Base-by-base conservation (phyloP, 2,888 invertebrate genomes). In the Lasioglossum calceatum region DNA sequence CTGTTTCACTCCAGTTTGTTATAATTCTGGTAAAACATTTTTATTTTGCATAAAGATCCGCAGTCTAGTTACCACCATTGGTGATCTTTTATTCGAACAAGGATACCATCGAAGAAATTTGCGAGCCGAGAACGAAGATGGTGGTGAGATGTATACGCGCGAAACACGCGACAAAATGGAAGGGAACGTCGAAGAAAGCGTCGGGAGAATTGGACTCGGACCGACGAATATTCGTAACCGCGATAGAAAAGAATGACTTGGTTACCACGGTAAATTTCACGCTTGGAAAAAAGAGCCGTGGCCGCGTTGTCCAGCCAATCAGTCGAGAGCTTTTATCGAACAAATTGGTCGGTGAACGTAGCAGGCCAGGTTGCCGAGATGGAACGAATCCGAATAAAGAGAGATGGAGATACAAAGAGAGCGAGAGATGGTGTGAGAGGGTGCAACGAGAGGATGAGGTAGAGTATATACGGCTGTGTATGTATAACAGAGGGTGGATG, bases 281-380 rank as follows among this genome's bases (percentile, higher is more conserved):
- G 87, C 88, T 85, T 58, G 84, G 89, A 90, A 85, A 93, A 93
- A 92, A 93, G 92, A 92, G 91, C 90, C 85, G 94, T 91, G 92
- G 92, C 91, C 91, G 91, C 92, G 92, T 93, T 93, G 94, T 94
- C 93, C 91, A 89, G 93, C 93, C 94, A 94, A 94, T 94, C 94
- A 94, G 93, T 94, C 94, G 93, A 92, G 91, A 92, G 93, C 92
- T 94, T 94, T 94, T 92, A 94, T 94, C 92, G 93, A 92, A 93
- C 93, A 94, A 94, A 94, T 94, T 94, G 94, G 92, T 93, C 91
- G 90, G 92, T 92, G 93, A 93, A 93, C 93, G 94, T 91, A 93
- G 78, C 82, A 86, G 89, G 89, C 87, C 87, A 78, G 87, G 81
- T 74, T 84, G 77, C 82, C 87, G 87, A 87, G 87, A 83, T 83